Evolutionary conservation across 2,797 vertebrate species (phyloP).

Genomic region (Epinephelus awoara): DNA sequence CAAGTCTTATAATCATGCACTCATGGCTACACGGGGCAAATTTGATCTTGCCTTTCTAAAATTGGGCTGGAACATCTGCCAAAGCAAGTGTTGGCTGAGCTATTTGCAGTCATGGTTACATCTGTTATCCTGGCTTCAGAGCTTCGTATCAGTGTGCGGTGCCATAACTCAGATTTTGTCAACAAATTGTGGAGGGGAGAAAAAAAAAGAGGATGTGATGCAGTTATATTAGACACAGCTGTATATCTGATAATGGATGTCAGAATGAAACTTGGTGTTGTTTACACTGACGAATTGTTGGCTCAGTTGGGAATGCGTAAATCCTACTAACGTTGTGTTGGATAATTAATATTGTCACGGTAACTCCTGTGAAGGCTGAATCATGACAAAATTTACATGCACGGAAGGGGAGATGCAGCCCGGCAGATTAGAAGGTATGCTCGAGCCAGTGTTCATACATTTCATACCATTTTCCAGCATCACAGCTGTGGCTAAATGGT

Average conservation of each 20-base stretch:
- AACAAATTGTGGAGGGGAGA: neutral
- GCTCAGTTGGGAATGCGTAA: slow-evolving; percentile 13
- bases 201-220: neutral
- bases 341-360: neutral
- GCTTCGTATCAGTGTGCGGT: slow-evolving; percentile 29
- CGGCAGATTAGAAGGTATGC: slow-evolving; percentile 11
- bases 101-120: slow-evolving; percentile 51
- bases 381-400: slow-evolving; percentile 9
- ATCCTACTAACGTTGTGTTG: neutral
- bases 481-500: slow-evolving; percentile 56
- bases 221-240: neutral
- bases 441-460: slow-evolving; percentile 11
- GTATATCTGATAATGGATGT: neutral
- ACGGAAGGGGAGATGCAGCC: slow-evolving; percentile 8
- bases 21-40: slow-evolving; percentile 24
- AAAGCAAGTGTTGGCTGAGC: slow-evolving; percentile 45
- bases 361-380: slow-evolving; percentile 19
- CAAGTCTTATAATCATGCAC: slow-evolving; percentile 40
- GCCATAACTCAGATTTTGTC: slow-evolving; percentile 23
- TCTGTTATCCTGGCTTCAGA: slow-evolving; percentile 48
- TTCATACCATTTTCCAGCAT: slow-evolving; percentile 30
- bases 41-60: slow-evolving; percentile 41
- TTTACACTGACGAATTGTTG: neutral
- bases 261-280: neutral
- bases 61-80: slow-evolving; percentile 44